These are phyloP conservation scores for Mus spretus DNA, from an alignment of 2,797 vertebrate species.

Conservation along the genomic window DNA sequence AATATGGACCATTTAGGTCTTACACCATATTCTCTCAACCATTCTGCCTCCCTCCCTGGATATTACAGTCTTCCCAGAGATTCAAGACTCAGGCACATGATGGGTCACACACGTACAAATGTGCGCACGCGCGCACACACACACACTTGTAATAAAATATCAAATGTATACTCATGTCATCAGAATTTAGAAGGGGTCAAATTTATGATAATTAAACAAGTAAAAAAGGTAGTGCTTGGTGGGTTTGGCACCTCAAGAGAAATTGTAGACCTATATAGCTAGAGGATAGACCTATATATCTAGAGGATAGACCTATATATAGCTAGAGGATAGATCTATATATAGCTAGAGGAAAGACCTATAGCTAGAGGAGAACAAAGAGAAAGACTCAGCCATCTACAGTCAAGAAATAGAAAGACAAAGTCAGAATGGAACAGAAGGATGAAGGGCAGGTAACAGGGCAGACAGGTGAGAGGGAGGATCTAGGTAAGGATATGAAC, in stretches of 20 bases:
- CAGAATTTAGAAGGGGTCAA: constrained; percentile 19
- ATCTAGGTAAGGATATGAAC: not conserved
- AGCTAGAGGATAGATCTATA: not conserved
- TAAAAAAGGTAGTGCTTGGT: not conserved
- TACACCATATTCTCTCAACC: not conserved
- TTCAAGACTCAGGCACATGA: not conserved
- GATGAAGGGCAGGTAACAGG: not conserved
- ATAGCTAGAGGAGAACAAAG: not conserved
- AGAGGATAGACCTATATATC: not conserved
- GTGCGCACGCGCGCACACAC: not conserved
- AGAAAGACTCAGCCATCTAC: not conserved
- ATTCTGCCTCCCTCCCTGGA: not conserved
- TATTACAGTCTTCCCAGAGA: not conserved
- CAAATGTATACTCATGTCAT: not conserved
- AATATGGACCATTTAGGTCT: not conserved
- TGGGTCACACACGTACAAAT: not conserved
- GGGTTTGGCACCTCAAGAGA: constrained; percentile 3
- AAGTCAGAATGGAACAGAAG: not conserved
- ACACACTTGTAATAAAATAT: not conserved
- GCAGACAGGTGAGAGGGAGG: too few species aligned
- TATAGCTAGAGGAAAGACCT: not conserved
- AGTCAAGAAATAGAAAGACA: not conserved
- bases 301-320: too few species aligned
- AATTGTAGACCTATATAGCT: not conserved
- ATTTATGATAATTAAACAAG: not conserved